phyloP scores from a whole-genome alignment of 2,113 vertebrate species.

The Ornithorhynchus anatinus region DNA sequence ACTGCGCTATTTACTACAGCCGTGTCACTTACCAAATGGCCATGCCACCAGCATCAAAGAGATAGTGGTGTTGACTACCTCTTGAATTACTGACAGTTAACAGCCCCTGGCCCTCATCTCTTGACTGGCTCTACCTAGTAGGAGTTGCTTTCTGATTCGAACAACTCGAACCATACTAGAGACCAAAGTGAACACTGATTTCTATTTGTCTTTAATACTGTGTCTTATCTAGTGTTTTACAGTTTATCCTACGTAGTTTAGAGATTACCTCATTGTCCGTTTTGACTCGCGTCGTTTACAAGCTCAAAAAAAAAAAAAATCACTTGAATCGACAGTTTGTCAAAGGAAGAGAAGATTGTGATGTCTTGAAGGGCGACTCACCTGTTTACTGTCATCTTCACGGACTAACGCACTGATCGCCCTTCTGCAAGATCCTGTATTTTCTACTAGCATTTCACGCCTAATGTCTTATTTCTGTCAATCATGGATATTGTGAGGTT shows the following conservation, averaged over 20 bases:
- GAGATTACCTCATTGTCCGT: constrained; percentile 77
- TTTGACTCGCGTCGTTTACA: constrained; percentile 80
- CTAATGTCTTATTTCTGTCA: constrained; percentile 75
- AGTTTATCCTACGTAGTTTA: constrained; percentile 74
- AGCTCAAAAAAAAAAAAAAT: constrained; percentile 71
- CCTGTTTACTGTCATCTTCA: constrained; percentile 58
- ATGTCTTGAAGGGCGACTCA: constrained; percentile 61
- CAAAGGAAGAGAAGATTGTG: constrained; percentile 45
- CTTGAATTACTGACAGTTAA: constrained; percentile 65
- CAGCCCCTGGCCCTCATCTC: constrained; percentile 62
- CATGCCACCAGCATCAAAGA: constrained; percentile 55
- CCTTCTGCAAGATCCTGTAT: constrained; percentile 73
- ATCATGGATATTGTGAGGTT: constrained; percentile 78
- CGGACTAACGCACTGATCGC: constrained; percentile 74
- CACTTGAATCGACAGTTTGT: constrained; percentile 72
- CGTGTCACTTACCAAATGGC: constrained; percentile 53
- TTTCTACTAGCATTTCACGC: constrained; percentile 76
- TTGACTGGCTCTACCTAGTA: constrained; percentile 69
- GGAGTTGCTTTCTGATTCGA: constrained; percentile 67
- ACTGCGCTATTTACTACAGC: constrained; percentile 52
- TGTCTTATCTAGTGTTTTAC: constrained; percentile 79
- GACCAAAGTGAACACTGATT: constrained; percentile 82
- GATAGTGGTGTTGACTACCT: constrained; percentile 72
- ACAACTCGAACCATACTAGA: constrained; percentile 70
- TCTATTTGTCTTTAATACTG: constrained; percentile 74